These are phyloP conservation scores for Seriola rivoliana DNA, from an alignment of 2,113 vertebrate genomes.

Conservation along the genomic window DNA sequence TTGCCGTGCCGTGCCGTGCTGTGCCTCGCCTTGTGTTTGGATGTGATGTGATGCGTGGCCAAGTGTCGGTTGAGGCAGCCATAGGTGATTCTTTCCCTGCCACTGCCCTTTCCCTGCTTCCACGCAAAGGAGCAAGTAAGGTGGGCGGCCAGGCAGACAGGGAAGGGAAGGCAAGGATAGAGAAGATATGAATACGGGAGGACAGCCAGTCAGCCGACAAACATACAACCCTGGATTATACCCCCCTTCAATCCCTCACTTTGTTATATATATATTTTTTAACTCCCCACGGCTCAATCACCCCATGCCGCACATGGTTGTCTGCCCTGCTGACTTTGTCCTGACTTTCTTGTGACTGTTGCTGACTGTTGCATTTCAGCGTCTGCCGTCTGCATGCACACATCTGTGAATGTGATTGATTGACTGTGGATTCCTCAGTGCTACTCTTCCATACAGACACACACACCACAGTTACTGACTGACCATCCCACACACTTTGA, in stretches of 20 bases:
- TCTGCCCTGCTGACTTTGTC: slow-evolving; percentile 31
- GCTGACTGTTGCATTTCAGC: slow-evolving; percentile 14
- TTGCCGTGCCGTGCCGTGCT: slow-evolving; percentile 42
- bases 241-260: slow-evolving; percentile 5
- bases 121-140: slow-evolving; percentile 64
- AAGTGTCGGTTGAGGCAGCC: slow-evolving; percentile 61
- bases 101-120: slow-evolving; percentile 74
- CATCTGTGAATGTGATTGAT: slow-evolving; percentile 1
- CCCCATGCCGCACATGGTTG: not conserved
- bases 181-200: slow-evolving; percentile 35
- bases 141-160: slow-evolving; percentile 31
- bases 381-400: not conserved
- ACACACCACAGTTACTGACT: slow-evolving; percentile 34
- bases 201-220: slow-evolving; percentile 58
- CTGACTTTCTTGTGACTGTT: slow-evolving; percentile 24
- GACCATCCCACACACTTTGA: slow-evolving; percentile 37
- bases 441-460: slow-evolving; percentile 18
- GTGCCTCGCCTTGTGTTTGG: slow-evolving; percentile 52
- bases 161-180: slow-evolving; percentile 21
- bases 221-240: slow-evolving; percentile 49
- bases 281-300: not conserved
- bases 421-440: slow-evolving; percentile 21
- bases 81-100: slow-evolving; percentile 81
- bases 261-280: slow-evolving; percentile 15
- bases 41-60: slow-evolving; percentile 70